phyloP scores from a whole-genome alignment of 1,140 invertebrate genomes.

The Procambarus virginalis region DNA sequence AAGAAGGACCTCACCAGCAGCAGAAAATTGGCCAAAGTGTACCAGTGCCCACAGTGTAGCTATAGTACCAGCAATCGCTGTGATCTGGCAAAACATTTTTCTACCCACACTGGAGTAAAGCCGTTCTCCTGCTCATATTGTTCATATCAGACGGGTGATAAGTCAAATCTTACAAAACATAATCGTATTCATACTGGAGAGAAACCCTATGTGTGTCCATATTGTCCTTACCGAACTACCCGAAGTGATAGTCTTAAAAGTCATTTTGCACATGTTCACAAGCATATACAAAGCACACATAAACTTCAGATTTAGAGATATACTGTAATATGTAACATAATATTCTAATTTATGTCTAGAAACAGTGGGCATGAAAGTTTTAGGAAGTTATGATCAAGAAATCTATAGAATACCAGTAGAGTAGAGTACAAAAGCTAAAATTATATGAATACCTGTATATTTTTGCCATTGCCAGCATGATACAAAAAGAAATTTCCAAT shows the following conservation, averaged over 20 bases:
- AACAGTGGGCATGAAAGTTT: too few species aligned
- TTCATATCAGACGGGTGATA: conserved; percentile 53
- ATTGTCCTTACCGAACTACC: neutral
- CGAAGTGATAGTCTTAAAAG: conserved; percentile 5
- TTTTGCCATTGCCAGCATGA: too few species aligned
- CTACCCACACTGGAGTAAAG: conserved; percentile 66
- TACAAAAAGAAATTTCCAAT: too few species aligned
- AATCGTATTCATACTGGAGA: conserved; percentile 32
- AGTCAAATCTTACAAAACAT: conserved; percentile 52
- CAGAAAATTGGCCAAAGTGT: conserved; percentile 1
- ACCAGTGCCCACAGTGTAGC: neutral
- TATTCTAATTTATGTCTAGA: too few species aligned
- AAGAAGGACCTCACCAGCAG: neutral
- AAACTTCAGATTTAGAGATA: too few species aligned
- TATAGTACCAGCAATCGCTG: conserved; percentile 48
- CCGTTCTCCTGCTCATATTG: conserved; percentile 53
- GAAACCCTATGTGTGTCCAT: neutral
- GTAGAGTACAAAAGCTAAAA: too few species aligned
- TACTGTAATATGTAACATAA: too few species aligned
- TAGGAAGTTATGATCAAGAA: too few species aligned
- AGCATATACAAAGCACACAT: neutral
- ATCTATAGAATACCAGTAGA: too few species aligned
- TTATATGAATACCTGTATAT: too few species aligned
- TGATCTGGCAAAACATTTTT: conserved; percentile 55
- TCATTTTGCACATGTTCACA: conserved; percentile 7